Conservation (phyloP, 2,113 vertebrate species). For the Edolisoma coerulescens region DNA sequence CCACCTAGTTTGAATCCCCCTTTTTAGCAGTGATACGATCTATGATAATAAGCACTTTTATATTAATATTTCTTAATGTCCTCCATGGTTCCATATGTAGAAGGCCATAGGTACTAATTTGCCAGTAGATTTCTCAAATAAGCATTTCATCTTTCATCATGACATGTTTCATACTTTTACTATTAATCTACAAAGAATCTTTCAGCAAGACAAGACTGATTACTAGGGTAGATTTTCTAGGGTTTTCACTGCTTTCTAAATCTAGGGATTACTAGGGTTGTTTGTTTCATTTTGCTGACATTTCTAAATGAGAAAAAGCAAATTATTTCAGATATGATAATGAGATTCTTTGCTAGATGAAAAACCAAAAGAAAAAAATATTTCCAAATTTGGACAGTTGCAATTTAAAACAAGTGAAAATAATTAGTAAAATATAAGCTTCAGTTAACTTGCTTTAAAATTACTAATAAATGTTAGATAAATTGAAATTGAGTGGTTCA, state of each 20-base stretch:
- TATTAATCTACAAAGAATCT: neutral
- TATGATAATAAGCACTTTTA: neutral
- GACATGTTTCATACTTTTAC: neutral
- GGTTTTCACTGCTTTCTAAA: too few relatives aligned
- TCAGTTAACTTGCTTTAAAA: neutral
- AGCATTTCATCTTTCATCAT: neutral
- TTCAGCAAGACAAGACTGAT: neutral
- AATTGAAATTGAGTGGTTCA: neutral
- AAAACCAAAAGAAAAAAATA: neutral
- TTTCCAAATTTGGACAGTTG: neutral
- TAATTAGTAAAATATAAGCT: neutral
- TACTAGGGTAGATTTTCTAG: neutral
- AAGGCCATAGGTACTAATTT: neutral
- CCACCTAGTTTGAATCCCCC: accelerated
- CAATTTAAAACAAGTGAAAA: neutral
- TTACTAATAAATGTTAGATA: neutral
- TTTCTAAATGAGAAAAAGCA: neutral
- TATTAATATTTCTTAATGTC: neutral
- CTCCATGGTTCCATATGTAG: neutral
- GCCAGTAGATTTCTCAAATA: neutral
- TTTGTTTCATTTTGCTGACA: neutral
- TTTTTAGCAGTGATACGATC: neutral
- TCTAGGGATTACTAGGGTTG: too few relatives aligned
- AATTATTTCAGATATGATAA: neutral
- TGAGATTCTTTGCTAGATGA: neutral